Percentiles rank a stretch among this genome's conserved stretches.
Evolutionary conservation across 2,888 invertebrate species (phyloP).

Genomic region (Ceramica pisi): DNA sequence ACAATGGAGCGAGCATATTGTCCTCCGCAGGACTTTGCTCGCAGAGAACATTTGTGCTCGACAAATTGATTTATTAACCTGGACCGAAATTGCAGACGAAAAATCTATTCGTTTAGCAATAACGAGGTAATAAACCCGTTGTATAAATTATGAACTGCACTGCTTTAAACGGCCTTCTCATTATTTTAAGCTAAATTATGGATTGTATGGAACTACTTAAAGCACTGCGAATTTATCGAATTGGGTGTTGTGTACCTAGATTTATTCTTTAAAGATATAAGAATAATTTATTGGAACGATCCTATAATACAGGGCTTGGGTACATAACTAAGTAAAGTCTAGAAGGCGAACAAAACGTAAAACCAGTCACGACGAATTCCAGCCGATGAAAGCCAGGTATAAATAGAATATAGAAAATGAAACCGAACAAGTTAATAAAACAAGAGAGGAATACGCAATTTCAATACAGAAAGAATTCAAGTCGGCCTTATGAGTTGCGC

Average conservation of each 20-base stretch:
- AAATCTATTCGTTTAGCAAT: conserved; percentile 67
- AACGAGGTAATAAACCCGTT: conserved; percentile 58
- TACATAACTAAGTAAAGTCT: background rate
- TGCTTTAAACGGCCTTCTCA: conserved; percentile 43
- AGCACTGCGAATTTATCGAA: conserved; percentile 14
- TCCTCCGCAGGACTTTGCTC: conserved; percentile 75
- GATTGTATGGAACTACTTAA: conserved; percentile 18
- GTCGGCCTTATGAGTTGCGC: conserved; percentile 77
- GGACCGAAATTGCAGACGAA: conserved; percentile 69
- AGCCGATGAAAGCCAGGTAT: conserved; percentile 31
- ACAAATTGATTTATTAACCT: conserved; percentile 82
- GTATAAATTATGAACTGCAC: conserved; percentile 57
- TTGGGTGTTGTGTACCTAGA: background rate
- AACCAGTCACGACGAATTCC: conserved; percentile 1
- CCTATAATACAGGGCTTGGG: background rate
- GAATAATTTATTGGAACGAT: background rate
- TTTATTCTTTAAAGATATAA: background rate
- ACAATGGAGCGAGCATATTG: conserved; percentile 77
- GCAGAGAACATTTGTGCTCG: conserved; percentile 73
- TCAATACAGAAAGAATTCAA: conserved; percentile 78
- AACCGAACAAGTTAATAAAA: conserved; percentile 67
- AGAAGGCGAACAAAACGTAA: background rate
- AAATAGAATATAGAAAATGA: conserved; percentile 55
- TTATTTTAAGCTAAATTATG: conserved; percentile 48
- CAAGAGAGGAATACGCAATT: conserved; percentile 72